phyloP scores from a whole-genome alignment of 1,140 invertebrate species.

The Paramacrobiotus metropolitanus region DNA sequence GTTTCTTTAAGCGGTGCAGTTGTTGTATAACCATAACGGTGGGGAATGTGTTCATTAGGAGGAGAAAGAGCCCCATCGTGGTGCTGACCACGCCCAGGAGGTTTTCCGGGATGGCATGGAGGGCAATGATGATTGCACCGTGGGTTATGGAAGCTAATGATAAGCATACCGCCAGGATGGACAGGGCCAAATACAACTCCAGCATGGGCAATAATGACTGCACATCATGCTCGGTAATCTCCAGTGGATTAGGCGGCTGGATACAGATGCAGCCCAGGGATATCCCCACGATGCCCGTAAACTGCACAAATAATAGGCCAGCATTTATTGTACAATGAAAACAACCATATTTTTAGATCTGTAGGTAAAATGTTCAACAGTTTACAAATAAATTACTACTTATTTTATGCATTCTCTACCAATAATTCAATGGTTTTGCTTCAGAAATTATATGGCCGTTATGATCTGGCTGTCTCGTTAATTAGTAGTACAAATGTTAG shows the following conservation, averaged over 20 bases:
- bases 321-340: no score
- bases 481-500: not conserved
- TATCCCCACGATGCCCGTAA: not conserved
- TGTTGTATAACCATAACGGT: not conserved
- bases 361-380: no score
- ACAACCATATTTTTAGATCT: no score
- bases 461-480: no score
- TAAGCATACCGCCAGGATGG: not conserved
- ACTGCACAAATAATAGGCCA: no score
- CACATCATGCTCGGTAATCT: conserved; percentile 1
- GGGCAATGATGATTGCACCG: not conserved
- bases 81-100: not conserved
- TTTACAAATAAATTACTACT: no score
- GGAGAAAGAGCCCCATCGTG: not conserved
- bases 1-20: not conserved
- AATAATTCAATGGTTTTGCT: no score
- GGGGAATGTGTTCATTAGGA: not conserved
- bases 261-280: not conserved
- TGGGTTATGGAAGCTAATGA: not conserved
- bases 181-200: not conserved
- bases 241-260: conserved; percentile 4
- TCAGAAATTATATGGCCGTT: no score
- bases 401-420: no score
- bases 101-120: not conserved
- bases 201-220: not conserved